These are phyloP conservation scores for Drosophila diplacantha DNA, from an alignment of 2,888 invertebrate genomes.

Conservation along the genomic window DNA sequence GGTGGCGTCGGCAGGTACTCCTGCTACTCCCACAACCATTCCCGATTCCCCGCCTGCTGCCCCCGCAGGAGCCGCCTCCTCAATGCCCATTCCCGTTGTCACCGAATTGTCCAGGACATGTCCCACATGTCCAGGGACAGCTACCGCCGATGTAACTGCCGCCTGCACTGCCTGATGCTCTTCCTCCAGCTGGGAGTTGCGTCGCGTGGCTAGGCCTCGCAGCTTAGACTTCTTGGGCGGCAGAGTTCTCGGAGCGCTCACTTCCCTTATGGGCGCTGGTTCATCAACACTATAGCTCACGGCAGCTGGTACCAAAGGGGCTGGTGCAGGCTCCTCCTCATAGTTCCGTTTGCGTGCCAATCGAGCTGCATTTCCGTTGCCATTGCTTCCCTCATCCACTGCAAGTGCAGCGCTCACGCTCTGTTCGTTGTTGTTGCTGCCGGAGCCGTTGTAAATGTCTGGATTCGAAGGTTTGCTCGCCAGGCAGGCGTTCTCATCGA, in stretches of 20 bases:
- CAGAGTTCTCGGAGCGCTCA: slow-evolving; percentile 66
- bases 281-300: slow-evolving; percentile 45
- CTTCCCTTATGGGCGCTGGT: slow-evolving; percentile 48
- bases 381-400: slow-evolving; percentile 38
- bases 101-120: slow-evolving; percentile 68
- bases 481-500: slow-evolving; percentile 58
- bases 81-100: slow-evolving; percentile 59
- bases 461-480: slow-evolving; percentile 9
- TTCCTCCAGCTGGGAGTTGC: slow-evolving; percentile 64
- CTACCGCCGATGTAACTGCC: slow-evolving; percentile 11
- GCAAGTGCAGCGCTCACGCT: slow-evolving; percentile 12
- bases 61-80: slow-evolving; percentile 52
- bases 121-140: slow-evolving; percentile 41
- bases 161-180: slow-evolving; percentile 35
- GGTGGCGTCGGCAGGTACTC: slow-evolving; percentile 13
- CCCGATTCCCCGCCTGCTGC: slow-evolving; percentile 16
- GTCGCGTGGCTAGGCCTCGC: slow-evolving; percentile 56
- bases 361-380: slow-evolving; percentile 49
- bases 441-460: slow-evolving; percentile 47
- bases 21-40: slow-evolving; percentile 28
- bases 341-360: slow-evolving; percentile 75
- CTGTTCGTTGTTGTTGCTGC: slow-evolving; percentile 40
- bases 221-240: slow-evolving; percentile 74
- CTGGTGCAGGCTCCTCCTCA: slow-evolving; percentile 63
- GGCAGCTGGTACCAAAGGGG: slow-evolving; percentile 11